A percentile compares a stretch with the other conserved stretches of the same genome.
Conservation (phyloP, 92 coral and sea anemone species). For the Meandrina meandrites region DNA sequence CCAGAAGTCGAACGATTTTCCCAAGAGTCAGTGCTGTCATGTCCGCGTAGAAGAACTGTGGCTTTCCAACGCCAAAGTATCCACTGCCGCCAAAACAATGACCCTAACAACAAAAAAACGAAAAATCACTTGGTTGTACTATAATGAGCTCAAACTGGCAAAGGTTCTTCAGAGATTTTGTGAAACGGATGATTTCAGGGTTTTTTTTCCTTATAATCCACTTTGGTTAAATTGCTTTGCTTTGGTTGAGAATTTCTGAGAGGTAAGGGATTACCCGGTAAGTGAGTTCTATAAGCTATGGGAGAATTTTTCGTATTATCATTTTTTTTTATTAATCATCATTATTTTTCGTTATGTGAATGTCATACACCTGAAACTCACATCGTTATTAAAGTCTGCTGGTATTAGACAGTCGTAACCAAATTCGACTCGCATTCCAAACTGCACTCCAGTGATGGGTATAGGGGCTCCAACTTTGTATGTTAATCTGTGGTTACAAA, state of each 20-base stretch:
- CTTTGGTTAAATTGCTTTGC: no score
- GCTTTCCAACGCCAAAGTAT: slow-evolving; percentile 85
- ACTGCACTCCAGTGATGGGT: slow-evolving; percentile 88
- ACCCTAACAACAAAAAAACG: slow-evolving; percentile 61
- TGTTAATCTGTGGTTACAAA: slow-evolving; percentile 54
- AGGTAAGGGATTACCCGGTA: no score
- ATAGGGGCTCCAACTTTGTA: slow-evolving; percentile 85
- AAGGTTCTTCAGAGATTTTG: background rate
- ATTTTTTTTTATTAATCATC: background rate
- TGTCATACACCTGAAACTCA: slow-evolving; percentile 32
- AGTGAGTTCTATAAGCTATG: no score
- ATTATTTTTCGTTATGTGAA: no score
- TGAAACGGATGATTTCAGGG: no score
- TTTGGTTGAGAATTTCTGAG: no score
- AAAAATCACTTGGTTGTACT: background rate
- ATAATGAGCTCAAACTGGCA: background rate
- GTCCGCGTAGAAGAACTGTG: slow-evolving; percentile 77
- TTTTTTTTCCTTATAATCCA: no score
- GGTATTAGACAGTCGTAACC: slow-evolving; percentile 90
- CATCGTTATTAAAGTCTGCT: slow-evolving; percentile 82
- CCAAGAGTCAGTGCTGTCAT: slow-evolving; percentile 87
- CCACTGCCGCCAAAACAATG: slow-evolving; percentile 93
- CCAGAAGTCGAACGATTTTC: slow-evolving; percentile 77
- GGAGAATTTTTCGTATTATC: no score
- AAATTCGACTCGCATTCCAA: slow-evolving; percentile 91